phyloP scores from a whole-genome alignment of 2,113 vertebrate species.

The Eulemur macaco region DNA sequence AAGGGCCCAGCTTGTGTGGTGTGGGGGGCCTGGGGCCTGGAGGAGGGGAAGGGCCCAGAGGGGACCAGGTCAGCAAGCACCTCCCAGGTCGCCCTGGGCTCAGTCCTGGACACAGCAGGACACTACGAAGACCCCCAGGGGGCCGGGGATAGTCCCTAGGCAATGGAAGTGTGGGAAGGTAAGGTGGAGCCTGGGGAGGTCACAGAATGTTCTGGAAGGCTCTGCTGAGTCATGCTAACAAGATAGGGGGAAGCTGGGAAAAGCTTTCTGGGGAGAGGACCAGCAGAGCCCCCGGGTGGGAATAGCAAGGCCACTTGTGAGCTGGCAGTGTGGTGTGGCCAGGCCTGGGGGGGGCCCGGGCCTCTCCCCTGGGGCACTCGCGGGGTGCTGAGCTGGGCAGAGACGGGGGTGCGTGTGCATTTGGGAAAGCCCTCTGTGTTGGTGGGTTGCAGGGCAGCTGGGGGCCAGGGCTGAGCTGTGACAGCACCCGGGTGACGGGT shows the following conservation, averaged over 20 bases:
- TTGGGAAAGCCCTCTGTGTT: background rate
- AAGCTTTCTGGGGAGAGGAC: background rate
- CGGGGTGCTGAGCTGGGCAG: background rate
- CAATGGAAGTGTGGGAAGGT: background rate
- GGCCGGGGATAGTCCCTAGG: background rate
- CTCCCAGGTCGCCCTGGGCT: background rate
- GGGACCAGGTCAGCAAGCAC: background rate
- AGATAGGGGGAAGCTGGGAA: background rate
- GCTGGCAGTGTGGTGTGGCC: background rate
- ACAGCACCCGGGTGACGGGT: too few species aligned
- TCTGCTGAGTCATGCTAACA: background rate
- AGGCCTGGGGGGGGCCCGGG: background rate
- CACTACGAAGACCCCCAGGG: background rate
- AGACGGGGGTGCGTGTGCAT: background rate
- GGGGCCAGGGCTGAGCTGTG: background rate
- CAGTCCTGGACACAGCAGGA: background rate
- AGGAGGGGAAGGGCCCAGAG: background rate
- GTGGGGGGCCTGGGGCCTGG: background rate
- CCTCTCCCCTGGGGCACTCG: background rate
- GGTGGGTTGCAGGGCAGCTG: background rate
- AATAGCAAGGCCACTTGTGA: background rate
- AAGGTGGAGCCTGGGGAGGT: background rate
- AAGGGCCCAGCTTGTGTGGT: background rate
- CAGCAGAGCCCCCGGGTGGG: background rate
- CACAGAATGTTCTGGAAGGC: background rate